A percentile compares a stretch with the other conserved stretches of the same genome.
Conservation (phyloP, 2,113 vertebrate species). For the Phaethon lepturus region DNA sequence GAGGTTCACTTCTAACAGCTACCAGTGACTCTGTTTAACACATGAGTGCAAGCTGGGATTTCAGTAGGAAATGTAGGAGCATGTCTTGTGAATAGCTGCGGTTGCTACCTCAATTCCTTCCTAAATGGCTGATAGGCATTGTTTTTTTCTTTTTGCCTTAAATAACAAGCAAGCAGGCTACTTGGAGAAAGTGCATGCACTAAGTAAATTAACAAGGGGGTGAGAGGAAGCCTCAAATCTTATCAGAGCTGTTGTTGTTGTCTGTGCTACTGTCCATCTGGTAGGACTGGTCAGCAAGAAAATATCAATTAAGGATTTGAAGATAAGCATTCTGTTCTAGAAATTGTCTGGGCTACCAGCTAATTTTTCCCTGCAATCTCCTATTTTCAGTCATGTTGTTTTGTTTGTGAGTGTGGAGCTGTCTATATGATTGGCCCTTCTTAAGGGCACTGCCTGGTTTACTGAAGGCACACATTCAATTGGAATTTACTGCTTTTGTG, state of each 20-base stretch:
- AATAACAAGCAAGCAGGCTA: not conserved
- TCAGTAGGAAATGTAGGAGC: not conserved
- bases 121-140: not conserved
- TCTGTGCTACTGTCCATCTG: not conserved
- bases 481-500: not conserved
- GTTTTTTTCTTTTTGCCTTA: not conserved
- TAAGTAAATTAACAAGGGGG: not conserved
- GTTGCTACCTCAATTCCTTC: not conserved
- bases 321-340: not conserved
- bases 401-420: not conserved
- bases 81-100: not conserved
- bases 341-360: not conserved
- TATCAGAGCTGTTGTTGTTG: not conserved
- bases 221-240: not conserved
- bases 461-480: not conserved
- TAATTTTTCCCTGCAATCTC: not conserved
- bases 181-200: not conserved
- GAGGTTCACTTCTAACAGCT: not conserved
- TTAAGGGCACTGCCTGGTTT: not conserved
- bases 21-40: not conserved
- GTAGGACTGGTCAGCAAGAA: not conserved
- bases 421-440: not conserved
- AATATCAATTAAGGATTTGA: not conserved
- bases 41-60: not conserved
- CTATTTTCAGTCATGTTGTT: not conserved